Base-by-base conservation (phyloP, 2,888 invertebrate genomes). In the Nemoura dubitans region DNA sequence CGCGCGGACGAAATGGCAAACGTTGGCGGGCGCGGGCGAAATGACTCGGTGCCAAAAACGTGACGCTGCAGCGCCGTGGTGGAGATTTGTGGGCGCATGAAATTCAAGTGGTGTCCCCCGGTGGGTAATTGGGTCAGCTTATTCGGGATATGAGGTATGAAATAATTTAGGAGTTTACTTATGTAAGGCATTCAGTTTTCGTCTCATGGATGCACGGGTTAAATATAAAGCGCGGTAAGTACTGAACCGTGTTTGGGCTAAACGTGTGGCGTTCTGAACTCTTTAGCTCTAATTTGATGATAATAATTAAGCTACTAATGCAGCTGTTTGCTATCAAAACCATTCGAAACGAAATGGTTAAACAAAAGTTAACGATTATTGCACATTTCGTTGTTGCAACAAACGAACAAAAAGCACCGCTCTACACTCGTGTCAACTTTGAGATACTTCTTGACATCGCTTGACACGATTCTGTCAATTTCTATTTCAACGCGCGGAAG, bases 91-190 rank as follows among this genome's bases (percentile, higher is more conserved):
- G 59, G 59, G 21, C 16, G 59, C 3, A 59, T 59, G 14, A 59
- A 59, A 59, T 59, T 59, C 59, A 21, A 59, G 59, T 59, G 59
- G 59, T 21, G 59, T 59, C 59, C 14, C 14, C 6, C 21, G 10
- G 10, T 36, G n/a, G n/a, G 59, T 59, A 59, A 59, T 59, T 59
- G 59, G 59, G 59, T 59, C 59, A 59, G 59, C 59, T 59, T 59
- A 21, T 21, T 6, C 59, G 59, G 10, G 59, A 14, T 2, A 21
- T 59, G 59, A 59, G 59, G 59, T 59, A 21, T 7, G 59, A 59
- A 59, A 59, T 59, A 59, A 21, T 59, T 59, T 59, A 21, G 14
- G 21, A 59, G 21, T n/a, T n/a, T n/a, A n/a, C n/a, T n/a, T n/a
- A n/a, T n/a, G n/a, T 59, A 21, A 59, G 16, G 21, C 59, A 10